Base-by-base conservation (phyloP, 37 sponge, comb jelly and placozoan genomes). In the Chondrosia reniformis region DNA sequence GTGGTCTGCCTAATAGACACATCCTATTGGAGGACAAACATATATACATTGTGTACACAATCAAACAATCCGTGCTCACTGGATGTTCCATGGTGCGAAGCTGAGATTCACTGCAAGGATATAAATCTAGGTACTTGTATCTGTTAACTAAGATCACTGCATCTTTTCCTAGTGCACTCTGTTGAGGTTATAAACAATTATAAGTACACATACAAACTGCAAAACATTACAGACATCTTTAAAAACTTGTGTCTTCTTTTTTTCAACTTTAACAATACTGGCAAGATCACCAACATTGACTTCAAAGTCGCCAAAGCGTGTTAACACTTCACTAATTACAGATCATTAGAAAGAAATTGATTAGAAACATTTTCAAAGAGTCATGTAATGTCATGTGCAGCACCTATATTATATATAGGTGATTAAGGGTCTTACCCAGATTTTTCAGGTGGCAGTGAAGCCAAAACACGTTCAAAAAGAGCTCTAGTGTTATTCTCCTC, bases 401-500 rank as follows among this genome's bases (percentile, higher is more conserved):
- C n/a, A n/a, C n/a, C n/a, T n/a, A n/a, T n/a, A n/a, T n/a, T n/a
- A 77, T 6, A 42, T 25, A 37, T 69, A 69, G 6, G 15, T 41
- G 40, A 27, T 41, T 9, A 69, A 9, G 19, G 72, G 5, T 41
- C 86, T 83, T 21, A 94, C 96, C 76, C 82, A 44, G 96, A 76
- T 28, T 92, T 78, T 0, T 95, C 96, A 9, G 46, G 19, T 12
- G 87, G 78, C 36, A 95, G 45, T 8, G 84, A 61, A 36, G 82
- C 61, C 0, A 97, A 62, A 19, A 88, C 89, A 27, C 89, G 85
- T 49, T 97, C 92, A 79, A 94, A 97, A 33, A 97, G 76, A 2
- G 94, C 94, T 57, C 98, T 80, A 28, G 97, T 94, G 38, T 94
- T 97, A 76, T 97, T 97, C 61, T 97, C 97, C 71, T 97, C 97